Conservation (phyloP, 2,888 invertebrate genomes). For the Microctonus hyperodae region DNA sequence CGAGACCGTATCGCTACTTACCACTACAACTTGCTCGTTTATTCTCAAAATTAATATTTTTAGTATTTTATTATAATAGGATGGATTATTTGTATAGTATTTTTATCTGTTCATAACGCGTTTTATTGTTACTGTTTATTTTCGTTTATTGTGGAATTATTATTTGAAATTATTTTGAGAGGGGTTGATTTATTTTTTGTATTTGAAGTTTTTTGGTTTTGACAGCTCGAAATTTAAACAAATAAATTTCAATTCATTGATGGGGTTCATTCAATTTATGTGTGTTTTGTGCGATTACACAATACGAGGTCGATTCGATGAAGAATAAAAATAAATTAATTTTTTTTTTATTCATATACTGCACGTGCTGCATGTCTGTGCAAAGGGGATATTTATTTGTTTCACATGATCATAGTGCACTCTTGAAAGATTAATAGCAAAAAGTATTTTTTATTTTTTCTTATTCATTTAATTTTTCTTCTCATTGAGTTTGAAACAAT, state of each 20-base stretch:
- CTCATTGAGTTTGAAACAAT: too few species aligned
- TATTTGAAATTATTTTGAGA: too few species aligned
- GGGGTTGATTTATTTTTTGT: too few species aligned
- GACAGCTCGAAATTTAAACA: not conserved
- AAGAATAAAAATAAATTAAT: not conserved
- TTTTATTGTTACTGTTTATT: too few species aligned
- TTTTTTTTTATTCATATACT: not conserved
- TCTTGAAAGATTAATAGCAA: slow-evolving; percentile 7
- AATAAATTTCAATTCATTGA: slow-evolving; percentile 10
- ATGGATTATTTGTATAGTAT: not conserved
- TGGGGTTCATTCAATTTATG: not conserved
- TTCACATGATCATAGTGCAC: slow-evolving; percentile 24
- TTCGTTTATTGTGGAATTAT: too few species aligned
- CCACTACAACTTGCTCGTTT: slow-evolving; percentile 31
- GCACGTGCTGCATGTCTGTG: slow-evolving; percentile 14
- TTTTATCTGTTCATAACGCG: not conserved
- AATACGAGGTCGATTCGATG: not conserved
- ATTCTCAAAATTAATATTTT: slow-evolving; percentile 19
- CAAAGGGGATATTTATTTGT: slow-evolving; percentile 20
- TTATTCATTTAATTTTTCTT: too few species aligned
- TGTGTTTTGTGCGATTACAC: not conserved
- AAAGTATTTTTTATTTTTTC: too few species aligned
- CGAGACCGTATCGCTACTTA: slow-evolving; percentile 31
- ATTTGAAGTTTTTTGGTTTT: too few species aligned
- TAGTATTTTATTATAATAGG: slow-evolving; percentile 3